These are phyloP conservation scores for Caenorhabditis remanei DNA, from an alignment of 1,140 invertebrate species.

Conservation along the genomic window DNA sequence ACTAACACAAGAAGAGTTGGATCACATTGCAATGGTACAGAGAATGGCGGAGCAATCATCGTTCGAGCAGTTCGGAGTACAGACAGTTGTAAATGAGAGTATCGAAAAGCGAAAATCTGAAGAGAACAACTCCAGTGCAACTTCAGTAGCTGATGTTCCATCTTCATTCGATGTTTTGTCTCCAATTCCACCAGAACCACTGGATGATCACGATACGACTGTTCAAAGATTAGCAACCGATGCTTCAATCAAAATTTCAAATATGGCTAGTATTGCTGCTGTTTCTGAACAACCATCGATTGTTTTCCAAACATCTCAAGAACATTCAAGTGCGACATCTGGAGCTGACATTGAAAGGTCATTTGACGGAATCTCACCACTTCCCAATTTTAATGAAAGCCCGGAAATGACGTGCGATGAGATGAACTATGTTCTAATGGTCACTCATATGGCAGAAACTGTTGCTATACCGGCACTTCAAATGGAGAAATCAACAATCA, in stretches of 20 bases:
- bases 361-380: conserved; percentile 39
- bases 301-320: conserved; percentile 8
- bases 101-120: not conserved
- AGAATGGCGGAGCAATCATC: conserved; percentile 2
- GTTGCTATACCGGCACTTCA: not conserved
- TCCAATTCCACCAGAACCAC: conserved; percentile 8
- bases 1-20: conserved; percentile 56
- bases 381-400: conserved; percentile 44
- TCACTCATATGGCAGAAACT: not conserved
- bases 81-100: not conserved
- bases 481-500: not conserved
- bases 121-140: conserved; percentile 6
- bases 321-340: conserved; percentile 58
- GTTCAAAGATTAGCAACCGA: conserved; percentile 19
- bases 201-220: not conserved
- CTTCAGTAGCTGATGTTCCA: conserved; percentile 41
- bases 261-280: not conserved
- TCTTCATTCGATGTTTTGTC: conserved; percentile 37
- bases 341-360: conserved; percentile 24
- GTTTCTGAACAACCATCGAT: too few relatives aligned
- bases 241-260: conserved; percentile 48
- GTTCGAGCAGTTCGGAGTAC: not conserved
- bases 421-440: not conserved
- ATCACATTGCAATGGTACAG: conserved; percentile 18
- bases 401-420: conserved; percentile 34